Base-by-base conservation (phyloP, 2,888 invertebrate species). In the Agrotis puta region DNA sequence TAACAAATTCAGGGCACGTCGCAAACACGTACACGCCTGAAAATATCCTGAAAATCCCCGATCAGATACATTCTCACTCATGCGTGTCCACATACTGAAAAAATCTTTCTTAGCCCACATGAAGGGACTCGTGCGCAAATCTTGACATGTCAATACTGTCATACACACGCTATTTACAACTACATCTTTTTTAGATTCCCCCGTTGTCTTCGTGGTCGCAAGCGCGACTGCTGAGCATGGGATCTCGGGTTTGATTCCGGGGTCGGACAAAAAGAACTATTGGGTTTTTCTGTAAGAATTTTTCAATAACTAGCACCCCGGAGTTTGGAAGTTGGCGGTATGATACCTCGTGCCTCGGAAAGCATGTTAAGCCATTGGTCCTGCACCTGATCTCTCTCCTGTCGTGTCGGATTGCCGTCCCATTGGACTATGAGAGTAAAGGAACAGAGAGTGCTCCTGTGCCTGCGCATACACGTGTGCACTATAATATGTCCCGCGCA, bases 71-170 rank as follows among this genome's bases (percentile, higher is more conserved):
- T 6, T 18, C 48, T 4, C 59, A 33, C 43, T 65, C 59, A 67
- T 53, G 66, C 79, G 64, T 53, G 43, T 57, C 39, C 48, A 67
- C 64, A 62, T 54, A 57, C 39, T 54, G 51, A 53, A 71, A 66
- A 62, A 22, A 77, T 54, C 20, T 57, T 71, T 69, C 24, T 56
- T 70, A 11, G 33, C 43, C 20, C 58, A 80, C 57, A 73, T 57
- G 66, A 22, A 64, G n/a, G 43, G 59, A 84, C 72, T 82, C 83
- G 65, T 72, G 75, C 72, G 71, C 54, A 72, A 79, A 79, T 70
- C 70, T 64, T 59, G n/a, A 67, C 65, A 73, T 77, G 47, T 85
- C 70, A 79, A 74, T 64, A 70, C 61, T 71, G 83, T 77, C 73
- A 81, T 70, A 67, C 22, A 54, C 64, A 71, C 64, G 69, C 56